These are phyloP conservation scores for Cheilosia soror DNA, from an alignment of 2,888 invertebrate genomes.

Conservation along the genomic window DNA sequence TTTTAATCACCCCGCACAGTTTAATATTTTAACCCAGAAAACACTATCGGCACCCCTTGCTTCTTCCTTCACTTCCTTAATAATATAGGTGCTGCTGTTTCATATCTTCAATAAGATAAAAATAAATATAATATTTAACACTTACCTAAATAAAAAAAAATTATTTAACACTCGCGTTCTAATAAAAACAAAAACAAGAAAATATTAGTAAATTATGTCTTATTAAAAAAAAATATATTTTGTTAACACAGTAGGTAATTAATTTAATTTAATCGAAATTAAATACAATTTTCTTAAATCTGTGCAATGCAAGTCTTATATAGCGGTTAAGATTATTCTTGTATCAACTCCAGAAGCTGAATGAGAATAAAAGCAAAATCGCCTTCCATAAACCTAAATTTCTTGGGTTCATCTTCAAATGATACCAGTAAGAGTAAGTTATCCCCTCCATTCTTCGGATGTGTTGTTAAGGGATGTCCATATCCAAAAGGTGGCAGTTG, in stretches of 20 bases:
- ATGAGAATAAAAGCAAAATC: slow-evolving; percentile 76
- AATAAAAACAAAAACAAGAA: slow-evolving; percentile 24
- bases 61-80: no score
- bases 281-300: slow-evolving; percentile 16
- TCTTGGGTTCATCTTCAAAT: neutral
- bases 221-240: slow-evolving; percentile 7
- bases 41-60: no score
- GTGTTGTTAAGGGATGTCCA: slow-evolving; percentile 22
- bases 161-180: slow-evolving; percentile 18
- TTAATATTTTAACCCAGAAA: no score
- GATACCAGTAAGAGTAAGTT: neutral
- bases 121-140: neutral
- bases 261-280: slow-evolving; percentile 9
- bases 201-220: slow-evolving; percentile 35
- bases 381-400: neutral
- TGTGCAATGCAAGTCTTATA: neutral
- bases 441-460: neutral
- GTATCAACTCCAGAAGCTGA: slow-evolving; percentile 82
- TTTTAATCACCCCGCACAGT: no score
- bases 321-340: slow-evolving; percentile 46
- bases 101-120: no score
- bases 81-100: no score
- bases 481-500: neutral
- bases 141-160: slow-evolving; percentile 47
- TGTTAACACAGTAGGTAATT: slow-evolving; percentile 1